Base-by-base conservation (phyloP, 2,888 invertebrate genomes). In the Mylabris sibirica region DNA sequence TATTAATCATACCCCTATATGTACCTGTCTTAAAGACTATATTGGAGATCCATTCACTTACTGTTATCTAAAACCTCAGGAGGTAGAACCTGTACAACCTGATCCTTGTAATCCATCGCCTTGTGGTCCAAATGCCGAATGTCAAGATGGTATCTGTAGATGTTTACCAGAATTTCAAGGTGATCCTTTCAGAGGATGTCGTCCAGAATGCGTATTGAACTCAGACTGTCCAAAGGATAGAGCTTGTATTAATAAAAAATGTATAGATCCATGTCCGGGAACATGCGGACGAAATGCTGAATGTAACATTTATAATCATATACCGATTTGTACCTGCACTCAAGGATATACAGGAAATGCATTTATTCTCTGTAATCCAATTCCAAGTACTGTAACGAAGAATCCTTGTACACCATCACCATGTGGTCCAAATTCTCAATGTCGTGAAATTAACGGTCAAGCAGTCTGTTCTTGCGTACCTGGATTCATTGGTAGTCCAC, bases 271-370 rank as follows among this genome's bases (percentile, higher is more conserved):
- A 44, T 94, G 94, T 78, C 87, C 88, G 12, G 91, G 91, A 72
- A 91, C 91, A n/a, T 95, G 95, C 82, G 94, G 93, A 17, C 85
- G 86, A 71, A 90, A 90, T 79, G 93, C 94, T 0, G 81, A 90
- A 68, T 95, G 95, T 82, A 87, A 90, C 76, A 92, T 92, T 3
- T 87, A 91, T 41, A 92, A 91, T 79, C 94, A 95, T 79, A 89
- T 92, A 80, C 92, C 94, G 8, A 90, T 90, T 77, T 95, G 95
- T 78, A 89, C 88, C 59, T 95, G 94, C 82, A 90, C 91, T n/a
- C 82, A 85, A 34, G 90, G 89, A 78, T 91, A 88, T 81, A 86
- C 88, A 41, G 94, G 94, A 77, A 91, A 93, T 83, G 92, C 93
- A 59, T 89, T 93, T 84, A 86, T 91, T 68, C 86, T 88, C 72